A percentile compares a stretch with the other conserved stretches of the same genome.
These are phyloP conservation scores for Drosophila funebris DNA, from an alignment of 1,140 invertebrate genomes.

Conservation along the genomic window DNA sequence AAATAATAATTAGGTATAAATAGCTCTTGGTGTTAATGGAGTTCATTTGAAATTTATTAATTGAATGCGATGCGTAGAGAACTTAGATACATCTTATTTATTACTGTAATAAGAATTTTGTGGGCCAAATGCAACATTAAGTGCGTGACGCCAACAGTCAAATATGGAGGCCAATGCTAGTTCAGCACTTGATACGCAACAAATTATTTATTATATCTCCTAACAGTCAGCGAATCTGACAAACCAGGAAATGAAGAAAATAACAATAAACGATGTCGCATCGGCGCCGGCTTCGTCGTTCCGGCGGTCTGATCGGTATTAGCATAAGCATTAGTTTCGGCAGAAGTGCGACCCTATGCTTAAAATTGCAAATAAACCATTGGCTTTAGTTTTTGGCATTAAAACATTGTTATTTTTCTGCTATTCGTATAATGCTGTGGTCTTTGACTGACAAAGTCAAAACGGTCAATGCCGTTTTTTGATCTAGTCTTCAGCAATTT, in stretches of 20 bases:
- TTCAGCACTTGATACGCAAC: conserved; percentile 46
- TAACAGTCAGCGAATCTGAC: conserved; percentile 52
- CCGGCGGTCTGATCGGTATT: conserved; percentile 31
- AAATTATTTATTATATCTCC: conserved; percentile 63
- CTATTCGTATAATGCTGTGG: conserved; percentile 13
- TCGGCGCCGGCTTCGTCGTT: conserved; percentile 26
- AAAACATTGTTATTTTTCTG: conserved; percentile 65
- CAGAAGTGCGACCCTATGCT: conserved; percentile 57
- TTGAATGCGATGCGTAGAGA: not conserved
- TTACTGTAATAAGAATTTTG: conserved; percentile 2
- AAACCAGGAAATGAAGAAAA: conserved; percentile 70
- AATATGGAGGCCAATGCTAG: conserved; percentile 72
- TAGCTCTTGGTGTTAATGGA: not conserved
- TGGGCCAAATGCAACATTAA: not conserved
- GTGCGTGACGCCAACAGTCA: conserved; percentile 16
- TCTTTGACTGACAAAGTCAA: conserved; percentile 44
- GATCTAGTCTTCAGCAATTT: conserved; percentile 74
- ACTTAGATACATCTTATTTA: conserved; percentile 1
- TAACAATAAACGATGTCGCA: conserved; percentile 66
- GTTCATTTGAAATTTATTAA: not conserved
- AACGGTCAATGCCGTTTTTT: conserved; percentile 82
- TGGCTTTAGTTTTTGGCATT: conserved; percentile 51
- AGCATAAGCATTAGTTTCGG: conserved; percentile 34
- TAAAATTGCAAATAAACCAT: conserved; percentile 71
- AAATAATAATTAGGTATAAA: too few species aligned